These are phyloP conservation scores for Drosophila koepferae DNA, from an alignment of 2,888 invertebrate species.

Conservation along the genomic window DNA sequence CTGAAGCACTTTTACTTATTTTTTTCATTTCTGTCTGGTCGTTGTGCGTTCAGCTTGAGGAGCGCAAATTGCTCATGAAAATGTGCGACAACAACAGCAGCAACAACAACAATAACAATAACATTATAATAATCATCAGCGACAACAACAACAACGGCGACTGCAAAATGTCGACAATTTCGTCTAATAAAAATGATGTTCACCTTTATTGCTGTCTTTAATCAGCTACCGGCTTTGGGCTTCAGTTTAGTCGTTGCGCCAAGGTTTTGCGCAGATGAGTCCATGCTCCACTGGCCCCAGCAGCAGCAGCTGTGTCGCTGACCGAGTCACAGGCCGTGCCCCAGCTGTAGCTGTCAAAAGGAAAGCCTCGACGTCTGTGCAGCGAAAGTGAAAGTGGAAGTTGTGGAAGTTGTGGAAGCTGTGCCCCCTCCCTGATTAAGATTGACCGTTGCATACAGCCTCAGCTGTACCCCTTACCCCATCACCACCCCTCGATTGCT, in stretches of 20 bases:
- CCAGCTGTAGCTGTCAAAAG: conserved; percentile 54
- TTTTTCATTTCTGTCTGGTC: neutral
- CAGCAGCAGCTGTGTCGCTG: conserved; percentile 8
- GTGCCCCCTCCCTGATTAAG: conserved; percentile 4
- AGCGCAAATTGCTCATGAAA: conserved; percentile 70
- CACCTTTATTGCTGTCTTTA: conserved; percentile 40
- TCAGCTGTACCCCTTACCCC: neutral
- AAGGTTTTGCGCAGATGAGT: conserved; percentile 38
- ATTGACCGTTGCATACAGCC: conserved; percentile 14
- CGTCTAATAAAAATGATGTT: conserved; percentile 70
- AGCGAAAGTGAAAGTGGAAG: conserved; percentile 53
- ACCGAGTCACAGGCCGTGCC: conserved; percentile 35
- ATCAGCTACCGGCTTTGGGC: conserved; percentile 33
- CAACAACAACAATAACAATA: neutral
- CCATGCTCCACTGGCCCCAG: conserved; percentile 59
- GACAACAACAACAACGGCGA: conserved; percentile 13
- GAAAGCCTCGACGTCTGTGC: conserved; percentile 36
- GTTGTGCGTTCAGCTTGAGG: conserved; percentile 11
- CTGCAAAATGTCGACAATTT: conserved; percentile 53
- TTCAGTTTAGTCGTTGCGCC: neutral
- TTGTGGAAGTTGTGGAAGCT: conserved; percentile 31
- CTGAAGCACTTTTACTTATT: neutral
- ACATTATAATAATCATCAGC: neutral
- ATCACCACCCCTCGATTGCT: conserved; percentile 27
- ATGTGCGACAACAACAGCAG: conserved; percentile 41